Percentiles rank a stretch among this genome's conserved stretches.
phyloP scores from a whole-genome alignment of 64 coral and sea anemone species.

The Actinia tenebrosa region DNA sequence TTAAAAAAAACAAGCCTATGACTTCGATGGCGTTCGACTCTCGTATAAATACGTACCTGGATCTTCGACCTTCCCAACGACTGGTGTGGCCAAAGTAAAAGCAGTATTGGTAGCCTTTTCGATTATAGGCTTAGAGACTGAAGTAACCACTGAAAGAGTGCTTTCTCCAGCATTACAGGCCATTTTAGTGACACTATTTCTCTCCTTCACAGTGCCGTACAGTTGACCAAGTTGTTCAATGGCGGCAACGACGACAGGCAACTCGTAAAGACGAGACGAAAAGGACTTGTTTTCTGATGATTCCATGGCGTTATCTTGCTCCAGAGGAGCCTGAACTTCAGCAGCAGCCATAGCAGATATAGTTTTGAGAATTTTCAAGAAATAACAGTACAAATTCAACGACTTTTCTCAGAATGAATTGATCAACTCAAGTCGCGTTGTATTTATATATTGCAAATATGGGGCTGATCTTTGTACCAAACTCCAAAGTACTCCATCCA shows the following conservation, averaged over 20 bases:
- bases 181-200: slow-evolving; percentile 67
- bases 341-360: slow-evolving; percentile 23
- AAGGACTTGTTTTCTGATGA: slow-evolving; percentile 68
- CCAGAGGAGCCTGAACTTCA: slow-evolving; percentile 43
- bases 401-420: not conserved
- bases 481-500: not conserved
- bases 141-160: slow-evolving; percentile 53
- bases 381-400: not conserved
- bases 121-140: slow-evolving; percentile 64
- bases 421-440: not conserved
- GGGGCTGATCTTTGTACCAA: slow-evolving; percentile 12
- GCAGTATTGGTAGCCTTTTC: slow-evolving; percentile 56
- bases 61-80: slow-evolving; percentile 64
- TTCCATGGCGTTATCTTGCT: not conserved
- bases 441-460: not conserved
- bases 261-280: slow-evolving; percentile 57
- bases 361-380: not conserved
- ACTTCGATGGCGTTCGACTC: not conserved
- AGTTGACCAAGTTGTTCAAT: slow-evolving; percentile 76
- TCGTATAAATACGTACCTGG: slow-evolving; percentile 41
- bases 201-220: slow-evolving; percentile 68
- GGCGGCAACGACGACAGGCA: slow-evolving; percentile 81
- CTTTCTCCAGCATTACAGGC: slow-evolving; percentile 83
- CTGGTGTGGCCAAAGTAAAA: slow-evolving; percentile 71
- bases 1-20: not conserved